These are phyloP conservation scores for Sebastes paucispinis DNA, from an alignment of 2,797 vertebrate species.

Conservation along the genomic window DNA sequence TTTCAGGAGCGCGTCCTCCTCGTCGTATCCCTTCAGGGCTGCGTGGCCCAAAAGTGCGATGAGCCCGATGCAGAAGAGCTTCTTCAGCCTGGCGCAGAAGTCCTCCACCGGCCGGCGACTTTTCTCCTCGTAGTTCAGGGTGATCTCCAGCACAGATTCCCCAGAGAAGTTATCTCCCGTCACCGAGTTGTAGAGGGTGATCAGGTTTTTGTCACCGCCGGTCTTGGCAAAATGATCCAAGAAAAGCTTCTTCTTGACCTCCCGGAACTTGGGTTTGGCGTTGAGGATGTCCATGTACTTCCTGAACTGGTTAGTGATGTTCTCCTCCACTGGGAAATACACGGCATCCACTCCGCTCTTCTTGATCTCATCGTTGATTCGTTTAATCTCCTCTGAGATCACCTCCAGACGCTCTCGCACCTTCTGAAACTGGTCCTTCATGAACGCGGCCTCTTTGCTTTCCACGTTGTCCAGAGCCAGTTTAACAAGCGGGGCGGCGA, in stretches of 20 bases:
- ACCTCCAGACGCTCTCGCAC: constrained; percentile 82
- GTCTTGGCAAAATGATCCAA: constrained; percentile 79
- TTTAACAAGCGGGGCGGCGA: constrained; percentile 81
- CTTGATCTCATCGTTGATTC: constrained; percentile 82
- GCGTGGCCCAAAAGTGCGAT: constrained; percentile 82
- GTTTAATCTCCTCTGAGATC: constrained; percentile 78
- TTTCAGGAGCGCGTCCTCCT: constrained; percentile 76
- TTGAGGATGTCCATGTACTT: constrained; percentile 87
- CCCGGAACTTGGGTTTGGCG: constrained; percentile 79
- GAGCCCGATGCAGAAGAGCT: constrained; percentile 84
- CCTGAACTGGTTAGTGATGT: constrained; percentile 85
- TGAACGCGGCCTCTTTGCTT: constrained; percentile 81
- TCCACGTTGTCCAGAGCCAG: constrained; percentile 83
- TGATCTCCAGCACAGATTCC: constrained; percentile 81
- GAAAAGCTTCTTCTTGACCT: constrained; percentile 83
- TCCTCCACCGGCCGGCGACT: constrained; percentile 80
- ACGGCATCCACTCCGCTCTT: constrained; percentile 74
- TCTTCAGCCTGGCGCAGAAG: constrained; percentile 82
- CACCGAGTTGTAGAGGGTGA: constrained; percentile 77
- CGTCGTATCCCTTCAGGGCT: constrained; percentile 73
- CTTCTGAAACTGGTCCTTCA: constrained; percentile 86
- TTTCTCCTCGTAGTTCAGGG: constrained; percentile 82
- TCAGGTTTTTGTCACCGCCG: constrained; percentile 80
- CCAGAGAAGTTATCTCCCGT: constrained; percentile 78
- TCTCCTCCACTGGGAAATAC: constrained; percentile 84